Base-by-base conservation (phyloP, 2,888 invertebrate genomes). In the Euzetes globulus region DNA sequence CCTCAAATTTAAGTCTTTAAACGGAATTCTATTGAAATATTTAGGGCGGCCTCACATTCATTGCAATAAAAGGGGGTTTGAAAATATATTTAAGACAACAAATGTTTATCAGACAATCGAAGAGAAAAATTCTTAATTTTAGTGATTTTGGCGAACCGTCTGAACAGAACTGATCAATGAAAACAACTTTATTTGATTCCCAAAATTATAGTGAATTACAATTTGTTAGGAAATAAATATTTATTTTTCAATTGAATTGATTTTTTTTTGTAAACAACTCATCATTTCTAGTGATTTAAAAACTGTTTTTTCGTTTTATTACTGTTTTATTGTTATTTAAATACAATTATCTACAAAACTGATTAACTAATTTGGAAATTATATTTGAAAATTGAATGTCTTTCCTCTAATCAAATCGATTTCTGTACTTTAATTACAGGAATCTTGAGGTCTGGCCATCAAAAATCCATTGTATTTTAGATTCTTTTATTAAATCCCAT, bases 11-110 rank as follows among this genome's bases (percentile, higher is more conserved):
- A 74, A 33, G 33, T 19, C 11, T 3, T 25, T n/a, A n/a, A n/a
- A n/a, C n/a, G n/a, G n/a, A n/a, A 7, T 25, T 60, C 29, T 7
- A 65, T 15, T 65, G 1, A 37, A 37, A 13, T 72, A 19, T 50
- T 41, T 37, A 76, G 88, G 97, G 98, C 29, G 97, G 97, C 0
- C 86, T 94, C 33, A 91, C 94, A 0, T 97, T 95, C 83, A 89
- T 97, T 73, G 89, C 91, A 0, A 88, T 95, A 45, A 97, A 97
- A 84, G 97, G 97, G 22, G 90, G 91, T n/a, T 84, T 96, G 63
- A 94, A 93, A 85, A 95, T 97, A 77, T 97, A 96, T 83, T 91
- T 96, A 82, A 94, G 94, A 83, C 96, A 97, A 81, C 94, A 95
- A 85, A 89, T 94, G 78, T 94, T 92, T 81, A 88, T 93, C 1